Conservation (phyloP, 2,797 vertebrate species). For the Thripadectes ignobilis region DNA sequence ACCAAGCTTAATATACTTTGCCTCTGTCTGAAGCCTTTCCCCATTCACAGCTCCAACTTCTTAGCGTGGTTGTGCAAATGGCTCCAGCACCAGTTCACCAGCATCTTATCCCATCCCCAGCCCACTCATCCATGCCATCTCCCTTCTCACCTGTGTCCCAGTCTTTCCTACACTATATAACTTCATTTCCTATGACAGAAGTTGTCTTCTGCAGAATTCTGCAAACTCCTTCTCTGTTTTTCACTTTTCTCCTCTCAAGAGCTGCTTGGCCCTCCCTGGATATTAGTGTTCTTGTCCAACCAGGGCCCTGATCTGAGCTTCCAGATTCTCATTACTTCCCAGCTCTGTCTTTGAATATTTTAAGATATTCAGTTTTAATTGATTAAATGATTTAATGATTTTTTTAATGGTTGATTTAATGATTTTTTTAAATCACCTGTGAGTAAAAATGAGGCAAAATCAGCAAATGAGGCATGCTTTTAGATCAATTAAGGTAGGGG, state of each 20-base stretch:
- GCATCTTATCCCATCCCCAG: not conserved
- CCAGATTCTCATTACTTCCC: not conserved
- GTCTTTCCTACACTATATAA: not conserved
- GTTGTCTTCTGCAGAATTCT: not conserved
- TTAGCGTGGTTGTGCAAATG: not conserved
- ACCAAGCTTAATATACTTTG: not conserved
- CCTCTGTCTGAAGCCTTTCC: not conserved
- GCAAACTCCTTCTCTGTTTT: not conserved
- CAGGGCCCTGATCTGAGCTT: accelerated
- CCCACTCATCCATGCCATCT: not conserved
- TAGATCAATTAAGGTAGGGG: not conserved
- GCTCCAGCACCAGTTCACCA: not conserved
- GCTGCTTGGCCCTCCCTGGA: not conserved
- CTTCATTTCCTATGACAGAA: not conserved
- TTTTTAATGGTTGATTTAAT: not conserved
- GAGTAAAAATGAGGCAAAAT: not conserved
- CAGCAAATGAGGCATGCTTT: not conserved
- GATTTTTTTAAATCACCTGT: not conserved
- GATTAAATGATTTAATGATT: not conserved
- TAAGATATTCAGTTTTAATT: not conserved
- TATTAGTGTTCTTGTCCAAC: not conserved
- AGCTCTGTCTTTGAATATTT: not conserved
- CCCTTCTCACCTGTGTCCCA: accelerated
- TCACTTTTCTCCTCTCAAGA: not conserved
- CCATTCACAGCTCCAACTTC: not conserved